Base-by-base conservation (phyloP, 2,888 invertebrate genomes). In the Apotomis betuletana region DNA sequence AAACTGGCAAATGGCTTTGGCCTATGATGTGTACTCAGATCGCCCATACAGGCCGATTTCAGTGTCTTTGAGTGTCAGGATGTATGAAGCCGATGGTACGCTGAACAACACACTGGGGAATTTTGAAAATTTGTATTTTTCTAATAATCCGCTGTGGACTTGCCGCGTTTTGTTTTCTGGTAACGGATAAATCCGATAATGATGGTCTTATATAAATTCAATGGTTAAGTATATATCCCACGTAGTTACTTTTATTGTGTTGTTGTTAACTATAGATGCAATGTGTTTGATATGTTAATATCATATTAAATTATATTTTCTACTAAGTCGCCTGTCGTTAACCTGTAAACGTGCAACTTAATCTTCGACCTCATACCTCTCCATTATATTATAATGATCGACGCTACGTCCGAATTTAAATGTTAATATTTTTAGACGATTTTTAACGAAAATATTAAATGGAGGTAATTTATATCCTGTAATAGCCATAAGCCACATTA, bases 401-500 rank as follows among this genome's bases (percentile, higher is more conserved):
- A n/a, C n/a, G 15, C 5, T 4, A 54, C n/a, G n/a, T 15, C 54
- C 5, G 13, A n/a, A 13, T 13, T n/a, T 15, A 13, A 5, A 44
- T 27, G 6, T 60, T n/a, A 57, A 61, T 36, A 8, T 8, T n/a
- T 61, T 57, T 51, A 10, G 27, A 44, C 58, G 38, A 4, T 67
- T 64, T 49, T 27, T 61, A 64, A 68, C 62, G 51, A 59, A 49
- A 72, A 72, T 63, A 68, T 57, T 58, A 58, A 72, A 68, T 63
- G 63, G 15, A 63, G 67, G 72, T 68, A 67, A 72, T 72, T 72
- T 68, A 67, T 72, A 63, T 68, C 72, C 65, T 52, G 67, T 68
- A 68, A 68, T 72, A 72, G 67, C 61, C 68, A 68, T 68, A 72
- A 72, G 72, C 72, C 63, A 54, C 58, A 68, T 72, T 72, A 72